Evolutionary conservation across 2,888 invertebrate species (phyloP), one percentile per base, ranked within the genome.

Genomic region (Incurvaria masculella): DNA sequence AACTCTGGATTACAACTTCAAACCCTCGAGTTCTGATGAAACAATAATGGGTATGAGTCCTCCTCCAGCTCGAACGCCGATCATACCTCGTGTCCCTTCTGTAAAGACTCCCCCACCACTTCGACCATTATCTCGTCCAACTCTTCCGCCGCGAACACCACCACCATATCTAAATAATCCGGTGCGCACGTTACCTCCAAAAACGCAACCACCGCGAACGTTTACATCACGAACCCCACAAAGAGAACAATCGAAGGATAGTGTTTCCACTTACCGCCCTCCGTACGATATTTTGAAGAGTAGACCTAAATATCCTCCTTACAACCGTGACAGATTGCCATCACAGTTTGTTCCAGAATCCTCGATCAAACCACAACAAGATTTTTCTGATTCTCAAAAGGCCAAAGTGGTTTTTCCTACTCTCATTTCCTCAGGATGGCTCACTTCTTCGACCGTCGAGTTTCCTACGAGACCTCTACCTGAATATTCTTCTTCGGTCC

Each of bases 21-120:
- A 72, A 48, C 70, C 76, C 14, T 68, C 75, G 11, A 69, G 66
- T 10, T 72, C 70, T 53, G 72, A 75, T 61, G 79, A 79, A 50
- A 68, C 66, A 61, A 79, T 81, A n/a, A 74, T 80, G 75, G 81
- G 81, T 1, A 76, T 81, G 70, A 80, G 72, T 58, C 81, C 81
- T 40, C 81, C 81, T 14, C 80, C 80, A 47, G 70, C 72, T 18
- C 64, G 66, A 50, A 66, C 63, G 2, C 63, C 67, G 21, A 55
- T 69, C 21, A 58, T 63, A 23, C 52, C 53, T 8, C 41, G 21
- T 16, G 21, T 21, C 4, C 41, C 21, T 41, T 42, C 45, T 26
- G 21, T 44, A 17, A 44, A 46, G 21, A 44, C 49, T 20, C 26
- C 45, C 6, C 54, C 57, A 11, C 69, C 69, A 42, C 57, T 65